Evolutionary conservation across 2,888 invertebrate species (phyloP).

Genomic region (Cartodere bifasciata): DNA sequence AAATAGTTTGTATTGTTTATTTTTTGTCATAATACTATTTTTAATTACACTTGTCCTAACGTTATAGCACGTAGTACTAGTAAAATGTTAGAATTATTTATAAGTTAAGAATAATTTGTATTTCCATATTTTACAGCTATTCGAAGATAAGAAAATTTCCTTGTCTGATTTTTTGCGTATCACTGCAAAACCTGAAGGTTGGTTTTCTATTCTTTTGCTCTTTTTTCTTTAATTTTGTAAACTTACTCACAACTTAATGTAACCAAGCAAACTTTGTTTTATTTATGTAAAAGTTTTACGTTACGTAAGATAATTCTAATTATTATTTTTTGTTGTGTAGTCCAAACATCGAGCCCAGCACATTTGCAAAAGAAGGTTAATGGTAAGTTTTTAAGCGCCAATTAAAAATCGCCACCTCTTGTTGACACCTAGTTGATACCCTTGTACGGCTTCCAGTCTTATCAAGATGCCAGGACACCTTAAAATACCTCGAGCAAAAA

Average conservation of each 20-base stretch:
- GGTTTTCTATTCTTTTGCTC: slow-evolving; percentile 17
- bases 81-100: too few species aligned
- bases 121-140: slow-evolving; percentile 33
- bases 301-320: slow-evolving; percentile 4
- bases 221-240: slow-evolving; percentile 8
- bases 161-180: slow-evolving; percentile 32
- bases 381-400: slow-evolving; percentile 33
- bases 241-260: slow-evolving; percentile 1
- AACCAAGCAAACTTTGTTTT: not conserved
- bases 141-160: slow-evolving; percentile 32
- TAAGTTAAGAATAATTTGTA: too few species aligned
- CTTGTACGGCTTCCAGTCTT: slow-evolving; percentile 30
- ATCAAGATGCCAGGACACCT: slow-evolving; percentile 33
- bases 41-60: too few species aligned
- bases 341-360: slow-evolving; percentile 24
- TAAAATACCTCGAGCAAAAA: slow-evolving; percentile 25
- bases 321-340: slow-evolving; percentile 20
- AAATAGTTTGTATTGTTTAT: too few species aligned
- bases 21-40: too few species aligned
- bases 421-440: slow-evolving; percentile 1
- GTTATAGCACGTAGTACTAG: too few species aligned
- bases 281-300: not conserved
- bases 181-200: slow-evolving; percentile 31
- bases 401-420: slow-evolving; percentile 8
- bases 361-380: slow-evolving; percentile 32